Evolutionary conservation across 30 jellyfish, hydroid and myxozoan genomes (phyloP).

Genomic region (Morbakka virulenta): DNA sequence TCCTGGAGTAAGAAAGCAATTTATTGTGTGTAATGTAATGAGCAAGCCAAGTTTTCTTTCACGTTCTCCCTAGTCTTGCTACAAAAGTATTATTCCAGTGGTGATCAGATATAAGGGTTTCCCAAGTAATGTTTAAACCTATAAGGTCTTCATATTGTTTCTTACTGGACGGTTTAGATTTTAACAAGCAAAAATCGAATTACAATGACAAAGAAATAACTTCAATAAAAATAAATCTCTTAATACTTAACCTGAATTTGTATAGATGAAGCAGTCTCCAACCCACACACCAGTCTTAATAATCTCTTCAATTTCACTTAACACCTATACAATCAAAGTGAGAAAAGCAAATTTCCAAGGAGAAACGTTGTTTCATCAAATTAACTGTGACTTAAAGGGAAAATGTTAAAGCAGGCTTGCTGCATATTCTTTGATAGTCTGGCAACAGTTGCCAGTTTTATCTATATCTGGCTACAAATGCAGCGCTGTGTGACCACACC

Average conservation of each 20-base stretch:
- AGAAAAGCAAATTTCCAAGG: background rate
- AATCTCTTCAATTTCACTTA: slow-evolving; percentile 95
- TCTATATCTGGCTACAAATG: background rate
- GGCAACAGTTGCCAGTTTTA: background rate
- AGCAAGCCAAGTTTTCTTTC: no score
- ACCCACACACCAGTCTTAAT: slow-evolving; percentile 99
- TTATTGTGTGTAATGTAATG: no score
- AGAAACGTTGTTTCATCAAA: background rate
- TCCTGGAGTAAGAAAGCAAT: no score
- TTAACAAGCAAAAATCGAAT: no score
- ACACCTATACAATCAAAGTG: slow-evolving; percentile 33
- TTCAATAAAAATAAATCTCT: no score
- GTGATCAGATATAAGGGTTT: no score
- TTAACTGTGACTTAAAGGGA: background rate
- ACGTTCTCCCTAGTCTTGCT: no score
- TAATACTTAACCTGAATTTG: slow-evolving; percentile 91
- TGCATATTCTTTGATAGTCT: background rate
- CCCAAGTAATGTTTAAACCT: no score
- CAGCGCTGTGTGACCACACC: no score
- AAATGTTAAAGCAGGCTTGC: background rate
- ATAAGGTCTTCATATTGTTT: no score
- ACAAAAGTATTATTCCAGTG: no score
- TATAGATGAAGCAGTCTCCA: slow-evolving; percentile 97
- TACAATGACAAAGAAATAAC: background rate
- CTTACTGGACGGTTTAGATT: no score